phyloP scores from a whole-genome alignment of 2,113 vertebrate species.

The Chionis minor region DNA sequence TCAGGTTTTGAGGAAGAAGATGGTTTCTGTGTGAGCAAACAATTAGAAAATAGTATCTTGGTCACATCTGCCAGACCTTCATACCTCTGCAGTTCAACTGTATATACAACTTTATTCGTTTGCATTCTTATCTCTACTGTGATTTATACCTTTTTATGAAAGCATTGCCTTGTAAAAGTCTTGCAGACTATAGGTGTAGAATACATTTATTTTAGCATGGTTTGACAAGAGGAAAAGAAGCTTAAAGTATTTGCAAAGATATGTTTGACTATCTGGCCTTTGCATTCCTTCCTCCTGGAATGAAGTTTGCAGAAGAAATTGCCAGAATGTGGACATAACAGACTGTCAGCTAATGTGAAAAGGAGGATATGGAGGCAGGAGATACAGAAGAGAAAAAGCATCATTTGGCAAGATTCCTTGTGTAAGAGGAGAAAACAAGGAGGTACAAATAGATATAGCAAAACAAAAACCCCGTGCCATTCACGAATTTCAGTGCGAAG shows the following conservation, averaged over 20 bases:
- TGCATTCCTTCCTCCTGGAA: slow-evolving; percentile 37
- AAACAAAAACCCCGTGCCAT: background rate
- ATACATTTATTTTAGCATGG: slow-evolving; percentile 3
- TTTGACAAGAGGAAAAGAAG: slow-evolving; percentile 13
- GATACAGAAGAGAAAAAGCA: background rate
- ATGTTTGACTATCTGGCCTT: background rate
- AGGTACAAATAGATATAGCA: background rate
- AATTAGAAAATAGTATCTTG: background rate
- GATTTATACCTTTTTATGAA: background rate
- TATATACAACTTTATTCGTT: background rate
- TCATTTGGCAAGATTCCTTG: background rate
- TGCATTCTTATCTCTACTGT: background rate
- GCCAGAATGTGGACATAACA: background rate
- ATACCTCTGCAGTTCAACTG: background rate
- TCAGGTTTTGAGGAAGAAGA: background rate
- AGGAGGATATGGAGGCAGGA: background rate
- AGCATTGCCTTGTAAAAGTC: background rate
- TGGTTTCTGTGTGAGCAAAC: slow-evolving; percentile 19
- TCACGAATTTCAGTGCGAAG: background rate
- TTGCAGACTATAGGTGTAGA: background rate
- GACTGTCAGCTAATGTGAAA: background rate
- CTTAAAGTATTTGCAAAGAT: slow-evolving; percentile 14
- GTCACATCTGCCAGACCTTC: background rate
- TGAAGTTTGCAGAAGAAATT: background rate
- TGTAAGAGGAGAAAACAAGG: background rate